A percentile compares a stretch with the other conserved stretches of the same genome.
phyloP scores from a whole-genome alignment of 1,140 invertebrate genomes.

The Trachymyrmex septentrionalis region DNA sequence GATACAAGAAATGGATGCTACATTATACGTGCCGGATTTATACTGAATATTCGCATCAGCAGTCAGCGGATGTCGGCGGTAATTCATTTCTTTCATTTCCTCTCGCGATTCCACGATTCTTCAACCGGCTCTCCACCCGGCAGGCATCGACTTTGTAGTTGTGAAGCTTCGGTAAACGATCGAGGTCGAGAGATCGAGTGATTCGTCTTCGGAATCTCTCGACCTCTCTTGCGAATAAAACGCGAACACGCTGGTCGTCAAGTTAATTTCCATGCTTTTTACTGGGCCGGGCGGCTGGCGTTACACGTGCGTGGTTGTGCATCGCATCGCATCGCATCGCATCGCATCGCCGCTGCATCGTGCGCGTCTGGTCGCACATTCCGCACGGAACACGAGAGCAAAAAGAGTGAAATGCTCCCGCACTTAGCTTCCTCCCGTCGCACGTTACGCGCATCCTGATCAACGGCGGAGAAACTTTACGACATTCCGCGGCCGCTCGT shows the following conservation, averaged over 20 bases:
- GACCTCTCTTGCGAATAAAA: slow-evolving; percentile 64
- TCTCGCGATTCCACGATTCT: slow-evolving; percentile 13
- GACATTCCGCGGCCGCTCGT: slow-evolving; percentile 46
- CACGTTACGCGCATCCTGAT: slow-evolving; percentile 33
- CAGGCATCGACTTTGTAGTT: slow-evolving; percentile 78
- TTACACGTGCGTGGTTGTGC: slow-evolving; percentile 48
- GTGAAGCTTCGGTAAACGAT: slow-evolving; percentile 57
- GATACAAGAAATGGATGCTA: slow-evolving; percentile 1
- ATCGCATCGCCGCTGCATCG: slow-evolving; percentile 48
- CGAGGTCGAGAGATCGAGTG: slow-evolving; percentile 46
- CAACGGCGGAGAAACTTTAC: slow-evolving; percentile 37
- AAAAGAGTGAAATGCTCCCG: slow-evolving; percentile 71
- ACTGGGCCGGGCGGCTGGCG: background rate
- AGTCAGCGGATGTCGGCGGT: background rate
- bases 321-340: slow-evolving; percentile 32
- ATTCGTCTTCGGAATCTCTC: slow-evolving; percentile 66
- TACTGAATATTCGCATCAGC: background rate
- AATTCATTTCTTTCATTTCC: slow-evolving; percentile 36
- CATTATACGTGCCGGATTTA: background rate
- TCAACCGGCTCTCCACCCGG: background rate
- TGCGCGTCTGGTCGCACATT: slow-evolving; percentile 54
- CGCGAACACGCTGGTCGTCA: slow-evolving; percentile 45
- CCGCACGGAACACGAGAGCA: slow-evolving; percentile 51
- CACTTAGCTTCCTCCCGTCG: slow-evolving; percentile 64
- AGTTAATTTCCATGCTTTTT: slow-evolving; percentile 76